Conservation (phyloP, 2,888 invertebrate species). For the Cheilosia soror region DNA sequence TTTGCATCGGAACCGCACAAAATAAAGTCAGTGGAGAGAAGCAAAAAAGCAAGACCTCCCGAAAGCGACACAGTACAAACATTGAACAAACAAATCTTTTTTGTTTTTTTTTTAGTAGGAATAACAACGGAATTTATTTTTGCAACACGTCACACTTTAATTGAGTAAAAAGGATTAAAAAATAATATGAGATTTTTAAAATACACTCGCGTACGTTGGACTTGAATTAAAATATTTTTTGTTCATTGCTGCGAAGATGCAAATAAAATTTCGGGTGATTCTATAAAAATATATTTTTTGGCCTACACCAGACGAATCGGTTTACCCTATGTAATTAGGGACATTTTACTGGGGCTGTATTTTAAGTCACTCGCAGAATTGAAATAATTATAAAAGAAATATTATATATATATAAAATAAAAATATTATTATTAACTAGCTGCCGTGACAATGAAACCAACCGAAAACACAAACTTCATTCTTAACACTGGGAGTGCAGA, state of each 20-base stretch:
- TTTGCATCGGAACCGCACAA: constrained; percentile 60
- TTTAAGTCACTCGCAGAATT: constrained; percentile 10
- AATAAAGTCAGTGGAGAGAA: constrained; percentile 17
- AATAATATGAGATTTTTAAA: constrained; percentile 41
- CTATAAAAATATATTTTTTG: constrained; percentile 22
- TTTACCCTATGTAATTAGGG: constrained; percentile 32
- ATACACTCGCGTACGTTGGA: constrained; percentile 37
- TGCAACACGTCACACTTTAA: constrained; percentile 74
- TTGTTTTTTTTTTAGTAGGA: constrained; percentile 42
- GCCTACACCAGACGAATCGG: constrained; percentile 3
- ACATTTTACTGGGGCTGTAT: constrained; percentile 5
- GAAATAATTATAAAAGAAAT: constrained; percentile 1
- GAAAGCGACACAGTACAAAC: constrained; percentile 42
- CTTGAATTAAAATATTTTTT: neutral
- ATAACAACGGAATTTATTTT: constrained; percentile 75
- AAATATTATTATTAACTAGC: constrained; percentile 14
- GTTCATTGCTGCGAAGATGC: constrained; percentile 6
- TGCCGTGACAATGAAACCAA: constrained; percentile 39
- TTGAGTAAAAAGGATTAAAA: constrained; percentile 39
- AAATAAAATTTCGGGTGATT: constrained; percentile 11
- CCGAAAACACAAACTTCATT: constrained; percentile 72
- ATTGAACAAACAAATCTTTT: constrained; percentile 19
- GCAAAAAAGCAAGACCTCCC: constrained; percentile 46
- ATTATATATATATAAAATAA: constrained; percentile 14
- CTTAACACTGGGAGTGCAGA: constrained; percentile 63